Conservation (phyloP, 1,140 invertebrate genomes). For the Tetragnatha versicolor region DNA sequence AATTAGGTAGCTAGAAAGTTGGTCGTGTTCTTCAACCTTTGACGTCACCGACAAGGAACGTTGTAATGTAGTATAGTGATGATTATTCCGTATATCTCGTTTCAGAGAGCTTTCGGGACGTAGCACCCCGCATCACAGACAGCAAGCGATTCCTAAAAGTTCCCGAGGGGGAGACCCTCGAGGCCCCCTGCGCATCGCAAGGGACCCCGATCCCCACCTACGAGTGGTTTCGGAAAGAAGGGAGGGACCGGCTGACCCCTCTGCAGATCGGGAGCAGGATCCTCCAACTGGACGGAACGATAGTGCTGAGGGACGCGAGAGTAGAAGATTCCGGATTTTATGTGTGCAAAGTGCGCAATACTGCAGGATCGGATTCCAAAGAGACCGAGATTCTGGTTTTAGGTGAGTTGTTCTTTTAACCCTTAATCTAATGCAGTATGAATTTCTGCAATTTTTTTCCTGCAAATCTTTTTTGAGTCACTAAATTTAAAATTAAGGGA, state of each 20-base stretch:
- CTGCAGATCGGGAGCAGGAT: constrained; percentile 57
- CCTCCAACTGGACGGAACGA: constrained; percentile 58
- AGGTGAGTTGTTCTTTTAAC: too few species aligned
- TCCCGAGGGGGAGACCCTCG: constrained; percentile 59
- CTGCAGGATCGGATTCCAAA: constrained; percentile 56
- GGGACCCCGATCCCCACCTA: constrained; percentile 59
- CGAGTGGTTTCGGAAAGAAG: constrained; percentile 57
- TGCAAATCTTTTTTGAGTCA: too few species aligned
- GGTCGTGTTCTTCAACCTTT: too few species aligned
- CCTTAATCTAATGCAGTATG: too few species aligned
- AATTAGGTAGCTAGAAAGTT: too few species aligned
- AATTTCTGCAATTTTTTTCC: too few species aligned
- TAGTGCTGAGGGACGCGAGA: constrained; percentile 55
- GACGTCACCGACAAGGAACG: too few species aligned
- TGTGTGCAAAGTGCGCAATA: constrained; percentile 59
- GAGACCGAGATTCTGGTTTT: constrained; percentile 59
- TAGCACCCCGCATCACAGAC: constrained; percentile 57
- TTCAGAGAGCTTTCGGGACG: constrained; percentile 17
- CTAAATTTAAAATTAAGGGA: too few species aligned
- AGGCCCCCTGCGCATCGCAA: constrained; percentile 64
- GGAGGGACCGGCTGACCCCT: not conserved
- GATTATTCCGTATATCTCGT: too few species aligned
- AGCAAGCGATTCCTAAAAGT: constrained; percentile 57
- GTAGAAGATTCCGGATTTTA: constrained; percentile 57
- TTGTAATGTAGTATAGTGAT: too few species aligned